A percentile compares a stretch with the other conserved stretches of the same genome.
phyloP scores from a whole-genome alignment of 2,888 invertebrate species.

The Drosophila paucipuncta region DNA sequence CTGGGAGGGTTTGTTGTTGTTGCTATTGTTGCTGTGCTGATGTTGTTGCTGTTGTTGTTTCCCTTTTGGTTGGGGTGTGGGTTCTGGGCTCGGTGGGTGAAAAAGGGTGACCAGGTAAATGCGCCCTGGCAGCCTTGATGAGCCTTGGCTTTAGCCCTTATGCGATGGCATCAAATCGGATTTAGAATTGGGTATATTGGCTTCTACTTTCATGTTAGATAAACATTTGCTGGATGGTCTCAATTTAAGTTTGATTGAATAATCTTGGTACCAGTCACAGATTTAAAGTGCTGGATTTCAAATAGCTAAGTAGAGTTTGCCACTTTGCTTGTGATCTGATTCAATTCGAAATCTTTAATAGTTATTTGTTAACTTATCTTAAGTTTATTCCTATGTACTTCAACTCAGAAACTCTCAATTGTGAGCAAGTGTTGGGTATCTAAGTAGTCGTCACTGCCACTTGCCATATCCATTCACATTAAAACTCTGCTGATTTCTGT shows the following conservation, averaged over 20 bases:
- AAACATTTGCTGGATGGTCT: neutral
- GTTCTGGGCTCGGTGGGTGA: slow-evolving; percentile 59
- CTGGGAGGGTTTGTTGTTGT: slow-evolving; percentile 4
- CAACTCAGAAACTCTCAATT: too few species aligned
- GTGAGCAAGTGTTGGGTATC: slow-evolving; percentile 19
- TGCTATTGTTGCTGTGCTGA: neutral
- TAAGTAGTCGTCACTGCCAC: neutral
- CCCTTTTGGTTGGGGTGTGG: slow-evolving; percentile 3
- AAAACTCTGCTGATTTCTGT: slow-evolving; percentile 54
- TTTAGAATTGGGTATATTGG: neutral
- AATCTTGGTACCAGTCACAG: too few species aligned
- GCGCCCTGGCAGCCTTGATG: slow-evolving; percentile 50
- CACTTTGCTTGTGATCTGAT: neutral
- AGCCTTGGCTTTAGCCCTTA: slow-evolving; percentile 30
- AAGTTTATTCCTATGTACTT: neutral
- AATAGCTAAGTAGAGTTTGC: neutral
- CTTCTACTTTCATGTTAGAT: neutral
- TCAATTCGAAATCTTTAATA: neutral
- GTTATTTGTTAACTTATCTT: neutral
- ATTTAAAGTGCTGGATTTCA: neutral
- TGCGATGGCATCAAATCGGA: slow-evolving; percentile 4
- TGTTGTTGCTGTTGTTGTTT: neutral
- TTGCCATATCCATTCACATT: neutral
- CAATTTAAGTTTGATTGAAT: neutral
- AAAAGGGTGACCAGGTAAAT: slow-evolving; percentile 76